Conservation (phyloP, 1,140 invertebrate genomes). For the Scaptomyza pallida region DNA sequence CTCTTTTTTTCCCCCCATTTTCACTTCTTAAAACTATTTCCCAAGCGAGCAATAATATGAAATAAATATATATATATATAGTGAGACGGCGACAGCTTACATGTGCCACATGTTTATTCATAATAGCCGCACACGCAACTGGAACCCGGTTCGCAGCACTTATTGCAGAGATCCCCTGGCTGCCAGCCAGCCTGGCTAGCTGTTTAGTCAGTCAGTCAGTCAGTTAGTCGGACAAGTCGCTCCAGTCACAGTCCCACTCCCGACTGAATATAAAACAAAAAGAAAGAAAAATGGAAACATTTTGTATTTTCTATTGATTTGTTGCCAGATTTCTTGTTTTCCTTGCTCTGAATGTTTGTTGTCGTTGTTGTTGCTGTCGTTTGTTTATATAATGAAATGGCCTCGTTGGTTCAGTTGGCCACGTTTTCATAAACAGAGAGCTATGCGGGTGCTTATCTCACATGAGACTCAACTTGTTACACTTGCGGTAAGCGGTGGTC, state of each 20-base stretch:
- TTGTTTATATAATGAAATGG: conserved; percentile 76
- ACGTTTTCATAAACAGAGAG: conserved; percentile 25
- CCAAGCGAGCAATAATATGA: conserved; percentile 55
- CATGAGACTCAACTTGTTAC: conserved; percentile 11
- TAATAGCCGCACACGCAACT: conserved; percentile 59
- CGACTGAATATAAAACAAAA: conserved; percentile 19
- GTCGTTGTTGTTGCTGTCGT: conserved; percentile 14
- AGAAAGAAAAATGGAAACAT: conserved; percentile 42
- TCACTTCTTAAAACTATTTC: conserved; percentile 37
- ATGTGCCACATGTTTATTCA: conserved; percentile 77
- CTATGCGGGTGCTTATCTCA: conserved; percentile 68
- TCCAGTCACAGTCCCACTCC: conserved; percentile 15
- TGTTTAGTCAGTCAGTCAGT: conserved; percentile 40
- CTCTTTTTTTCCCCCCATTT: conserved; percentile 44
- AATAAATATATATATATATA: conserved; percentile 13
- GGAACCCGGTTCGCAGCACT: conserved; percentile 19
- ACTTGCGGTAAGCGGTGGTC: too few relatives aligned
- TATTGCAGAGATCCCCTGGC: conserved; percentile 27
- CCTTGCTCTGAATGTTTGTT: conserved; percentile 49
- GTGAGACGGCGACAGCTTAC: conserved; percentile 39
- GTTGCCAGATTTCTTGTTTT: conserved; percentile 79
- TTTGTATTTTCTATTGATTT: conserved; percentile 73
- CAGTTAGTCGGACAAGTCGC: conserved; percentile 8
- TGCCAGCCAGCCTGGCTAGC: not conserved
- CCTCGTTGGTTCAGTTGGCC: conserved; percentile 38